These are phyloP conservation scores for Brienomyrus brachyistius DNA, from an alignment of 2,113 vertebrate genomes.

Conservation along the genomic window DNA sequence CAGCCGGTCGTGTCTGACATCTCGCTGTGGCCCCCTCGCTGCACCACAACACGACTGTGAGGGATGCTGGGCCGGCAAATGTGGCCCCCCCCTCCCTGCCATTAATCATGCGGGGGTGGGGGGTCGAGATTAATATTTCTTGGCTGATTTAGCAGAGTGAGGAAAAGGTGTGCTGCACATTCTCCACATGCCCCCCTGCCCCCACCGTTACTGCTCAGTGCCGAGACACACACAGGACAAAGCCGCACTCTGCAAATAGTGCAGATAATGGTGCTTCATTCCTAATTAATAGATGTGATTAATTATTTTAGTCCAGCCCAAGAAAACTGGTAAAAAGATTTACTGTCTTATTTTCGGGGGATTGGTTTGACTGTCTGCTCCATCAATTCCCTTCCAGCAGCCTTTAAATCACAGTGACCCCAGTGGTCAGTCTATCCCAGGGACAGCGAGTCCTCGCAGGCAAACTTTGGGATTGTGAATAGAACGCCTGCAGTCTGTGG, in stretches of 20 bases:
- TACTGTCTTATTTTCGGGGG: neutral
- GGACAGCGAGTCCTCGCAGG: neutral
- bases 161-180: slow-evolving; percentile 1
- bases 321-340: neutral
- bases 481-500: slow-evolving; percentile 24
- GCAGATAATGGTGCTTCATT: neutral
- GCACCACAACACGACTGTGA: slow-evolving; percentile 46
- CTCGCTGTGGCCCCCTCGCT: slow-evolving; percentile 31
- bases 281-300: neutral
- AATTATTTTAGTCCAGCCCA: neutral
- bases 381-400: neutral
- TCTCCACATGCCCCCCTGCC: slow-evolving; percentile 29
- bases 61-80: slow-evolving; percentile 51
- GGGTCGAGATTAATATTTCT: slow-evolving; percentile 47
- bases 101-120: slow-evolving; percentile 48
- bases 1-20: slow-evolving; percentile 32
- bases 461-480: neutral
- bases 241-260: neutral
- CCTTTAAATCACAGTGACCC: neutral
- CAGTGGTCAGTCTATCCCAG: neutral
- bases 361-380: neutral
- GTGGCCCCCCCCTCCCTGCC: slow-evolving; percentile 32
- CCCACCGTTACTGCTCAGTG: slow-evolving; percentile 9
- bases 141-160: slow-evolving; percentile 35
- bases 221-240: neutral